These are phyloP conservation scores for Holocentrus rufus DNA, from an alignment of 2,797 vertebrate species.

Conservation along the genomic window DNA sequence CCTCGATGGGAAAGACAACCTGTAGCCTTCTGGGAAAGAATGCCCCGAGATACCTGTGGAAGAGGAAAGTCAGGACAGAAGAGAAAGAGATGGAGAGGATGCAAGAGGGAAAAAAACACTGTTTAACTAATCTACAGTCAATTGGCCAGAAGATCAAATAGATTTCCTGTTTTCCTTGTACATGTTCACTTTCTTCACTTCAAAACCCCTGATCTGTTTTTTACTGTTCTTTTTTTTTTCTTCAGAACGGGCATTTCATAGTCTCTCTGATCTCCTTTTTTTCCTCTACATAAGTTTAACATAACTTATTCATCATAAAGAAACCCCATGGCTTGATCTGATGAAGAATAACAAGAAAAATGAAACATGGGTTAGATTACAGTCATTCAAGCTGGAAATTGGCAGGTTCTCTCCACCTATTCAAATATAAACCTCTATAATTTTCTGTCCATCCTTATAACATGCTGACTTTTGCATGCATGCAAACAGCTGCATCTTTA, in stretches of 20 bases:
- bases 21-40: constrained; percentile 86
- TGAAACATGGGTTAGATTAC: constrained; percentile 12
- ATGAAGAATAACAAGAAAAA: constrained; percentile 31
- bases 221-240: neutral
- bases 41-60: constrained; percentile 43
- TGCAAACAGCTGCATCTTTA: neutral
- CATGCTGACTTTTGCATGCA: too few species aligned
- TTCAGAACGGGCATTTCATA: constrained; percentile 35
- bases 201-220: constrained; percentile 26
- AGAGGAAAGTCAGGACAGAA: neutral
- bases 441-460: too few species aligned
- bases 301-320: constrained; percentile 59
- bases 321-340: constrained; percentile 30
- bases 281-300: constrained; percentile 39
- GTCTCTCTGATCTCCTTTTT: constrained; percentile 51
- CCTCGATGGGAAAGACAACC: constrained; percentile 89
- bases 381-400: neutral
- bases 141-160: constrained; percentile 31
- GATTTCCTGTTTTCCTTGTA: constrained; percentile 14
- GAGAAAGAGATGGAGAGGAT: neutral
- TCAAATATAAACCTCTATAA: neutral
- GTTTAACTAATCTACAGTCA: neutral
- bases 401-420: neutral
- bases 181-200: constrained; percentile 14
- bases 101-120: neutral